Percentiles rank a stretch among this genome's conserved stretches.
phyloP scores from a whole-genome alignment of 2,888 invertebrate genomes.

The Lucinisca nassula region DNA sequence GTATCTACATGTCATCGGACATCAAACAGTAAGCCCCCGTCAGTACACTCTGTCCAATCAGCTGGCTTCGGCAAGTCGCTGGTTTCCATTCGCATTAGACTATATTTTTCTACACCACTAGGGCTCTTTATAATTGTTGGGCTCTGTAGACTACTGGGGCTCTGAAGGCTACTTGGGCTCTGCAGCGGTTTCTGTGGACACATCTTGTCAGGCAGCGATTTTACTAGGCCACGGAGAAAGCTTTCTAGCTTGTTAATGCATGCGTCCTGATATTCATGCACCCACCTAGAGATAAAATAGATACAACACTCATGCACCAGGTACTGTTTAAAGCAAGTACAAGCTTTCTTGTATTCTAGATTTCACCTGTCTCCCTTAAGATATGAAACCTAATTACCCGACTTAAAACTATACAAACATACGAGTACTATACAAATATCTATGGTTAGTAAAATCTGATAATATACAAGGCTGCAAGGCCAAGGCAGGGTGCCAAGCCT shows the following conservation, averaged over 20 bases:
- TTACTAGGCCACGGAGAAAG: constrained; percentile 65
- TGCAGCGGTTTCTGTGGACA: constrained; percentile 40
- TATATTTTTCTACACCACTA: not conserved
- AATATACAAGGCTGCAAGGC: no score
- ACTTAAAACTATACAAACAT: no score
- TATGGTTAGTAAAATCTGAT: no score
- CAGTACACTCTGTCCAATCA: constrained; percentile 45
- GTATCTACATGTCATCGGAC: not conserved
- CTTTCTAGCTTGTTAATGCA: constrained; percentile 73
- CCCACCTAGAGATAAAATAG: constrained; percentile 59
- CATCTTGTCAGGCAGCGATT: constrained; percentile 69
- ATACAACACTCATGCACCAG: not conserved
- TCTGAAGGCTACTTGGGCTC: not conserved
- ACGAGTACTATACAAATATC: no score
- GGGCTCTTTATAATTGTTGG: not conserved
- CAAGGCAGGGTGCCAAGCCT: no score
- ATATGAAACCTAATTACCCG: no score
- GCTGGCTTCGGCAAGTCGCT: constrained; percentile 62
- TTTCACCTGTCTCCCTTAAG: no score
- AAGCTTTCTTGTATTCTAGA: no score
- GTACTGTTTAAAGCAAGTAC: no score
- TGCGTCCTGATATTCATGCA: constrained; percentile 74
- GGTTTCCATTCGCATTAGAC: not conserved
- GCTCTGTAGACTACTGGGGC: not conserved
- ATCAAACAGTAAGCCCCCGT: not conserved